Evolutionary conservation across 2,888 invertebrate genomes (phyloP).

Genomic region (Lamproptera curius): DNA sequence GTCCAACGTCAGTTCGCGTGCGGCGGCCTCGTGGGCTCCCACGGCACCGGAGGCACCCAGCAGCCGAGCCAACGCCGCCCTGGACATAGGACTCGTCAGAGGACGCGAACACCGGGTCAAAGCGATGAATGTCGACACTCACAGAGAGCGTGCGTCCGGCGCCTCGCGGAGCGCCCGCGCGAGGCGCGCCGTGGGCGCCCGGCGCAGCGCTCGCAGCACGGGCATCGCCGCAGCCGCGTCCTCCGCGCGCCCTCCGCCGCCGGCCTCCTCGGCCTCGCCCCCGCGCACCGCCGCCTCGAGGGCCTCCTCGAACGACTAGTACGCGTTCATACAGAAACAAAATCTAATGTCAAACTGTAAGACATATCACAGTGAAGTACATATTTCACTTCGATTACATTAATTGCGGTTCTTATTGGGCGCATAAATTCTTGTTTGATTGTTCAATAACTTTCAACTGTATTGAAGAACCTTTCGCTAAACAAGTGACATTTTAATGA

Average conservation of each 20-base stretch:
- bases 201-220: slow-evolving; percentile 22
- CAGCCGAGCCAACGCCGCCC: slow-evolving; percentile 33
- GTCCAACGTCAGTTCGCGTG: slow-evolving; percentile 39
- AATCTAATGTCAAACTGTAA: too few species aligned
- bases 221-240: slow-evolving; percentile 15
- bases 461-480: too few species aligned
- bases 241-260: slow-evolving; percentile 22
- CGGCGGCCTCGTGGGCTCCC: slow-evolving; percentile 39
- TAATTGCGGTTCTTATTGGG: too few species aligned
- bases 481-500: too few species aligned
- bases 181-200: slow-evolving; percentile 30
- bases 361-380: too few species aligned
- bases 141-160: slow-evolving; percentile 19
- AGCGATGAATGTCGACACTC: too few species aligned
- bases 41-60: slow-evolving; percentile 42
- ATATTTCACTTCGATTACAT: too few species aligned
- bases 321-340: too few species aligned
- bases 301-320: slow-evolving; percentile 28
- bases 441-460: too few species aligned
- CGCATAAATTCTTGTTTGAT: too few species aligned
- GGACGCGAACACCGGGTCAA: too few species aligned
- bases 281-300: slow-evolving; percentile 29
- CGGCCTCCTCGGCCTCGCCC: slow-evolving; percentile 20
- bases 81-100: slow-evolving; percentile 10
- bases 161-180: slow-evolving; percentile 32